These are phyloP conservation scores for Malthinus flaveolus DNA, from an alignment of 2,888 invertebrate species.

Conservation along the genomic window DNA sequence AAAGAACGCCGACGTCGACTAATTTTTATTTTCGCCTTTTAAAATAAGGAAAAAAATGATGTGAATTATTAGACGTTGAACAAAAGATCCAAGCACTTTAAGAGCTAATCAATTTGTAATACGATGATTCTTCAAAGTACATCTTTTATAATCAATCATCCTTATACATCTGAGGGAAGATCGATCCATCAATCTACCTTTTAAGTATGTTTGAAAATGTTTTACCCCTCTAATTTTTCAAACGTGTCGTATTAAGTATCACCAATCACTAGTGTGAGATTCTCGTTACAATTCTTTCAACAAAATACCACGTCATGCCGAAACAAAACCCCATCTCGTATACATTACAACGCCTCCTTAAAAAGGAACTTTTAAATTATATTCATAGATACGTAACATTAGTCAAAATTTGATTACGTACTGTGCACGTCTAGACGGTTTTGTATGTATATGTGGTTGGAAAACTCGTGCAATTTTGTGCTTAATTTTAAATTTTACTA, in stretches of 20 bases:
- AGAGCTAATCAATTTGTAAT: conserved; percentile 3
- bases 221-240: no score
- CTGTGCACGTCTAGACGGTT: neutral
- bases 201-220: neutral
- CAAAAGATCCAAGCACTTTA: neutral
- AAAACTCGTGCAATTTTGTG: neutral
- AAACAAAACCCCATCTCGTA: no score
- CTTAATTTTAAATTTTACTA: conserved; percentile 4
- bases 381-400: no score
- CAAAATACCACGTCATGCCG: no score
- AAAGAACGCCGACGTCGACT: conserved; percentile 17
- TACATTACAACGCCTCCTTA: no score
- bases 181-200: conserved; percentile 4
- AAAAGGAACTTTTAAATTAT: no score
- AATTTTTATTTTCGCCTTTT: conserved; percentile 7
- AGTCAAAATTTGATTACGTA: conserved; percentile 5
- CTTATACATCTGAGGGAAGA: conserved; percentile 1
- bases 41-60: no score
- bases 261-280: no score
- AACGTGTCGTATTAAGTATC: no score
- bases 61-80: neutral
- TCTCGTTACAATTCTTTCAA: no score
- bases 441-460: neutral
- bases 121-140: conserved; percentile 4
- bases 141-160: conserved; percentile 2